Conservation (phyloP, 2,888 invertebrate species). For the Nebria brevicollis region DNA sequence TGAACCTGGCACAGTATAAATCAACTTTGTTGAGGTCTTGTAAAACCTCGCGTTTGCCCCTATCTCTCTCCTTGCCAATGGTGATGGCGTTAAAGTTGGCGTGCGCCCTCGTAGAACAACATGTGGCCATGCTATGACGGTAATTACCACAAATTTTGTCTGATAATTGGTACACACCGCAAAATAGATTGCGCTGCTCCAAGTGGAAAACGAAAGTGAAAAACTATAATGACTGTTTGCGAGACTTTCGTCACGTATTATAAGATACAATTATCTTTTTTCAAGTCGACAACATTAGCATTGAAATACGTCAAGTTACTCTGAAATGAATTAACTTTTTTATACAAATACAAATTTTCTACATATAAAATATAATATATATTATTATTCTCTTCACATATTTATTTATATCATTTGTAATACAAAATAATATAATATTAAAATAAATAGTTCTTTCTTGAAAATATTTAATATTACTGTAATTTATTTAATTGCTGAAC, state of each 20-base stretch:
- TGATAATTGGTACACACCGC: slow-evolving; percentile 24
- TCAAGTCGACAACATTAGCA: background rate
- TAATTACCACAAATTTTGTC: slow-evolving; percentile 37
- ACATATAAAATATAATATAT: too few relatives aligned
- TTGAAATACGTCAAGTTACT: background rate
- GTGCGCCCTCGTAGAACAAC: slow-evolving; percentile 2
- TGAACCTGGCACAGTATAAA: slow-evolving; percentile 20
- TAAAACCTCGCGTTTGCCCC: background rate
- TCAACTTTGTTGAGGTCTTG: slow-evolving; percentile 8
- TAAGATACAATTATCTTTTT: background rate
- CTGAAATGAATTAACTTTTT: background rate
- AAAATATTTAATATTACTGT: too few relatives aligned
- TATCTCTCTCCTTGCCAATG: background rate
- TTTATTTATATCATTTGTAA: too few relatives aligned
- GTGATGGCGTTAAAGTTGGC: slow-evolving; percentile 14
- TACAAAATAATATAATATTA: too few relatives aligned
- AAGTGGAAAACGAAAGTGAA: background rate
- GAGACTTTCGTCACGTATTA: slow-evolving; percentile 26
- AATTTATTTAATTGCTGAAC: too few relatives aligned
- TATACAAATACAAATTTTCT: too few relatives aligned
- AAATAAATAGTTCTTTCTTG: too few relatives aligned
- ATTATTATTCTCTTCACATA: too few relatives aligned
- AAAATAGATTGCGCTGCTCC: background rate
- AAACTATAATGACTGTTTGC: slow-evolving; percentile 5
- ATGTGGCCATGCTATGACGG: slow-evolving; percentile 5